Base-by-base conservation (phyloP, 2,888 invertebrate species). In the Campopleginae sp. region DNA sequence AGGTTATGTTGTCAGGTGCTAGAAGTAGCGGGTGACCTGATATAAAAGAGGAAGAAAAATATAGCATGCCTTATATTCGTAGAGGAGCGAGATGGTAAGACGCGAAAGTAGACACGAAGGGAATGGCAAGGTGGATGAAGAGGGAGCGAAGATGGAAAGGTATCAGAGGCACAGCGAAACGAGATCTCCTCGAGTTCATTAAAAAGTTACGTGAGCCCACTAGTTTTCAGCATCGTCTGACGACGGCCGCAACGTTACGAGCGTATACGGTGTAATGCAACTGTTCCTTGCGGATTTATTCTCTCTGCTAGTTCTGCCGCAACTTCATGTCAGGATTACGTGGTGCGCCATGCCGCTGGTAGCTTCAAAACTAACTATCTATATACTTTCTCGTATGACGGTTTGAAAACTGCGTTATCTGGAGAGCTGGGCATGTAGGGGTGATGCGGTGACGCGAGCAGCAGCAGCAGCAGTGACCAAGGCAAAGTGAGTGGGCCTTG, bases 171-270 rank as follows among this genome's bases (percentile, higher is more conserved):
- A 85, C 82, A 83, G 85, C 86, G 87, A 90, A 91, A 91, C 88
- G 90, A 90, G 92, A 91, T 91, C 88, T 88, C 84, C 87, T 82
- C 87, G 88, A 91, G 90, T 92, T 90, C 90, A 90, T 92, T 91
- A 91, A 91, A 91, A 92, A 91, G 91, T 91, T 91, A 89, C 87
- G 82, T 82, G 84, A 87, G 70, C 82, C 68, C 27, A 48, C 66
- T 63, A 70, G 23, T 65, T 63, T 51, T 65, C 72, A 72, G n/a
- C 42, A 33, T 72, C 65, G 65, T 71, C 80, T 65, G 51, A 72
- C 61, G 10, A 72, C 61, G 10, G 66, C 72, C 54, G 31, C 44
- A 80, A 71, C 31, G 65, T 80, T 71, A 72, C 80, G 51, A 72
- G 51, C 48, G 42, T 63, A 58, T 58, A 79, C 63, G 23, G 48